These are phyloP conservation scores for Synergus laeviventris DNA, from an alignment of 2,888 invertebrate genomes.

Conservation along the genomic window DNA sequence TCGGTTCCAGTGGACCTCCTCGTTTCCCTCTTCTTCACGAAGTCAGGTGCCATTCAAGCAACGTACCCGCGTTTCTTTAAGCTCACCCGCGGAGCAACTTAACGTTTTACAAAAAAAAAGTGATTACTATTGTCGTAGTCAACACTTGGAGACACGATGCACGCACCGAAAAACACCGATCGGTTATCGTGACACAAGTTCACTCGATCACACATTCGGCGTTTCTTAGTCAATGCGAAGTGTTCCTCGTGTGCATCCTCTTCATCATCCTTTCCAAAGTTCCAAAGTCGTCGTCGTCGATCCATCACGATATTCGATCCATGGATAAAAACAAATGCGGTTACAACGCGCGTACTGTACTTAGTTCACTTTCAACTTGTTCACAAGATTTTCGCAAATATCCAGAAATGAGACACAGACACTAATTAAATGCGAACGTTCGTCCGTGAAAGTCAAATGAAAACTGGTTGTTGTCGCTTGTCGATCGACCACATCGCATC, in stretches of 20 bases:
- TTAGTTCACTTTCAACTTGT: neutral
- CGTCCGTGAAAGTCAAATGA: slow-evolving; percentile 1
- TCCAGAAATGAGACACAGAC: neutral
- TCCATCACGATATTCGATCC: slow-evolving; percentile 30
- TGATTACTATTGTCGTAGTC: slow-evolving; percentile 24
- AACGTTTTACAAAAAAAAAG: slow-evolving; percentile 17
- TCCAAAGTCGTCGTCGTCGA: slow-evolving; percentile 12
- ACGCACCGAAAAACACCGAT: slow-evolving; percentile 31
- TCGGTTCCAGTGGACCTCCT: slow-evolving; percentile 55
- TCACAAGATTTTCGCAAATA: neutral
- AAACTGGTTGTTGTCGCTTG: slow-evolving; percentile 51
- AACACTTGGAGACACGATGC: slow-evolving; percentile 14
- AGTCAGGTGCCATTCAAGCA: slow-evolving; percentile 71
- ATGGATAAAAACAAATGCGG: neutral
- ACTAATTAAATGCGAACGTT: slow-evolving; percentile 17
- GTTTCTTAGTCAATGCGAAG: slow-evolving; percentile 33
- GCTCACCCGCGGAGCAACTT: neutral
- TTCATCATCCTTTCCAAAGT: slow-evolving; percentile 14
- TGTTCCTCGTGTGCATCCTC: slow-evolving; percentile 26
- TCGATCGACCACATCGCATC: slow-evolving; percentile 44
- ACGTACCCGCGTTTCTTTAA: slow-evolving; percentile 1
- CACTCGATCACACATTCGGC: slow-evolving; percentile 36
- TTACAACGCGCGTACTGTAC: neutral
- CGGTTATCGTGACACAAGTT: slow-evolving; percentile 33
- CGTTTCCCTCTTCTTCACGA: slow-evolving; percentile 68